These are phyloP conservation scores for Brachyistius frenatus DNA, from an alignment of 2,113 vertebrate species.

Conservation along the genomic window DNA sequence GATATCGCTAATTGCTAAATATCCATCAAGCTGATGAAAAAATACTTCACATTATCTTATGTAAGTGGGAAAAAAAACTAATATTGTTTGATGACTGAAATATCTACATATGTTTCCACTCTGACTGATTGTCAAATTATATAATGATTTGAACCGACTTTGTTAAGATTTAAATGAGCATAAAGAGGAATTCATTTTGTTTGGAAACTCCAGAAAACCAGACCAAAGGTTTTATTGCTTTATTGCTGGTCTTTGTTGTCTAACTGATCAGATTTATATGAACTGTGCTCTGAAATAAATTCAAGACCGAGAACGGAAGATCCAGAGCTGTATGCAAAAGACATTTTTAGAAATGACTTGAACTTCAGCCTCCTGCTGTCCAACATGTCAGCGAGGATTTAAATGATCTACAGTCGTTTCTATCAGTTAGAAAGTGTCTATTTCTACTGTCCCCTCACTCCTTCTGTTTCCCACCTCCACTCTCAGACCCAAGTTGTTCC, in stretches of 20 bases:
- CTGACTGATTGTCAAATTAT: background rate
- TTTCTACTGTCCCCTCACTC: background rate
- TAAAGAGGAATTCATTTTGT: background rate
- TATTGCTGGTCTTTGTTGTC: background rate
- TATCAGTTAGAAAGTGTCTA: background rate
- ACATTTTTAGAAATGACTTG: background rate
- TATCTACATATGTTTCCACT: background rate
- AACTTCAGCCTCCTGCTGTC: background rate
- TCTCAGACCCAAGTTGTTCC: slow-evolving; percentile 13
- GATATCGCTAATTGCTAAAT: background rate
- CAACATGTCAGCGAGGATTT: background rate
- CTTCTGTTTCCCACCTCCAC: background rate
- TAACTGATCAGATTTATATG: background rate
- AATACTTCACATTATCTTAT: no score
- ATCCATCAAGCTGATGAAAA: background rate
- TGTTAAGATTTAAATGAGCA: no score
- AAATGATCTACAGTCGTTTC: no score
- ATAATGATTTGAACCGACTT: background rate
- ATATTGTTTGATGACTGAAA: no score
- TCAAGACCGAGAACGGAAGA: background rate
- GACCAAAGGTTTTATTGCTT: background rate
- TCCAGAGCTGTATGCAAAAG: background rate
- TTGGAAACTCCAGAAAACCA: background rate
- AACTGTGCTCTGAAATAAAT: background rate
- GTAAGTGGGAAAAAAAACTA: no score